Conservation (phyloP, 2,113 vertebrate species). For the Pavo muticus region DNA sequence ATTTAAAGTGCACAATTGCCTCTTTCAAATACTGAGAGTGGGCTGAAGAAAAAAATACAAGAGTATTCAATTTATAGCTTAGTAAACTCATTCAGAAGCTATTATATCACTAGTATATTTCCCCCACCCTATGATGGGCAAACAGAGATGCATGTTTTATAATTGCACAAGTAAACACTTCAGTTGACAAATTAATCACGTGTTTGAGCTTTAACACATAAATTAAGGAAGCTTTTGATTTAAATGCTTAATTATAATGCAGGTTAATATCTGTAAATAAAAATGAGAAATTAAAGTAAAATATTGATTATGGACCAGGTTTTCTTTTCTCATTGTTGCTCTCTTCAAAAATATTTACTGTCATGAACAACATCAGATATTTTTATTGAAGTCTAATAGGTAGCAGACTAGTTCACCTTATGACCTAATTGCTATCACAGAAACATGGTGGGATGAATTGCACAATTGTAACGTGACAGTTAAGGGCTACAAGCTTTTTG, state of each 20-base stretch:
- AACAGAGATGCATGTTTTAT: background rate
- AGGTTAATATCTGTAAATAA: background rate
- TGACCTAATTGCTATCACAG: no score
- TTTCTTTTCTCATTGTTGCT: background rate
- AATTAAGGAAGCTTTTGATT: background rate
- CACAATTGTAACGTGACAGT: no score
- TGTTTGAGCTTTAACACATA: slow-evolving; percentile 1
- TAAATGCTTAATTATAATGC: background rate
- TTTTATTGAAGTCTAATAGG: background rate
- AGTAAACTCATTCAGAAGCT: background rate
- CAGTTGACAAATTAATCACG: background rate
- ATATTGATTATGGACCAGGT: background rate
- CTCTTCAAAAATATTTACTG: background rate
- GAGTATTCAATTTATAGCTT: background rate
- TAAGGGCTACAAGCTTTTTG: no score
- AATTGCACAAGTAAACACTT: background rate
- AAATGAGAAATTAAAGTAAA: background rate
- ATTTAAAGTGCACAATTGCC: background rate
- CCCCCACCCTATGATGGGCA: background rate
- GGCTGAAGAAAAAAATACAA: background rate
- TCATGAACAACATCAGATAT: background rate
- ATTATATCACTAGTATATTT: background rate
- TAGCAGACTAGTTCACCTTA: background rate
- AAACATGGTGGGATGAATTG: no score
- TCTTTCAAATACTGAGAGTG: background rate